Evolutionary conservation across 2,888 invertebrate genomes (phyloP).

Genomic region (Panzeria rudis): DNA sequence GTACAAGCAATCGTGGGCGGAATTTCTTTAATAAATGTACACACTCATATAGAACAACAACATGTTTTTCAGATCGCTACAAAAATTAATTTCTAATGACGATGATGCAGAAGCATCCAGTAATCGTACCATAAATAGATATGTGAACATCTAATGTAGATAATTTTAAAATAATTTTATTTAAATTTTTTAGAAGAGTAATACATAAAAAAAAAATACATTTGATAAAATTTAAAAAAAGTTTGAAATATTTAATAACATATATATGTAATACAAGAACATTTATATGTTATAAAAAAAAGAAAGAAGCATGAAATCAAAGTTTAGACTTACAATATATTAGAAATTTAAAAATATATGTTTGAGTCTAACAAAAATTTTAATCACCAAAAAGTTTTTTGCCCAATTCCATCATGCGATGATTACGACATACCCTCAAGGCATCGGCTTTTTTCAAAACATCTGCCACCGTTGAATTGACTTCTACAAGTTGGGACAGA

Average conservation of each 20-base stretch:
- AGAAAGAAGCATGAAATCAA: background rate
- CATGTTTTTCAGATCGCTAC: slow-evolving; percentile 3
- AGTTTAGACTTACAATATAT: background rate
- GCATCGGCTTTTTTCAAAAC: slow-evolving; percentile 93
- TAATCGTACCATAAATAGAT: slow-evolving; percentile 28
- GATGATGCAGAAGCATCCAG: slow-evolving; percentile 40
- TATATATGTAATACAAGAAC: background rate
- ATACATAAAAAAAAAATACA: slow-evolving; percentile 33
- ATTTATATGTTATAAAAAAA: background rate
- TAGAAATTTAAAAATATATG: background rate
- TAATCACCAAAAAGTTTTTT: slow-evolving; percentile 95
- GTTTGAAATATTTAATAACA: background rate
- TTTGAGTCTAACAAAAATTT: slow-evolving; percentile 36
- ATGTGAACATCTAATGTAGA: slow-evolving; percentile 1
- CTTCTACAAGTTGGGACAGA: slow-evolving; percentile 92
- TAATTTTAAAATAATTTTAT: slow-evolving; percentile 44
- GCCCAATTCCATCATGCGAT: slow-evolving; percentile 94
- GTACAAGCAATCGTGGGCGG: slow-evolving; percentile 56
- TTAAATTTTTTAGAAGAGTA: background rate
- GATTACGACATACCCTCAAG: slow-evolving; percentile 92
- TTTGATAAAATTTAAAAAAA: slow-evolving; percentile 9
- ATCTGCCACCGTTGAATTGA: slow-evolving; percentile 89
- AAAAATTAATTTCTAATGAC: slow-evolving; percentile 17
- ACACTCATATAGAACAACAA: slow-evolving; percentile 6
- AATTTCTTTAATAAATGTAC: background rate